phyloP scores from a whole-genome alignment of 2,888 invertebrate species.

The Metallyticus violacea region DNA sequence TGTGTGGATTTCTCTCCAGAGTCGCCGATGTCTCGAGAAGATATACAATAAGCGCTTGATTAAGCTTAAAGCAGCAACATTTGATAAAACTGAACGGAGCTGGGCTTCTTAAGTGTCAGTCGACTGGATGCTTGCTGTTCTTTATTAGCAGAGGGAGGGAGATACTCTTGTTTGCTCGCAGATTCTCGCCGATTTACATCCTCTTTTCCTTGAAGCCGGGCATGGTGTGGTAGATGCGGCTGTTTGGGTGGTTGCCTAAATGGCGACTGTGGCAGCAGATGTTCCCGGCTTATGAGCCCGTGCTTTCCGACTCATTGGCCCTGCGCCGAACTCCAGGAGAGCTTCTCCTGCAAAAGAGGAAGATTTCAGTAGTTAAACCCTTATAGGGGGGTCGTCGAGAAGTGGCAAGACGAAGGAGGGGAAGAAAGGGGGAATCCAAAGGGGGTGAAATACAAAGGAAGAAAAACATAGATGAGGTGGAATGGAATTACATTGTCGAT shows the following conservation, averaged over 20 bases:
- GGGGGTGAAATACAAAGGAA: not conserved
- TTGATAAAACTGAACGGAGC: no score
- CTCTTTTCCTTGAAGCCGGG: not conserved
- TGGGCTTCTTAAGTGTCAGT: not conserved
- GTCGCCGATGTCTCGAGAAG: no score
- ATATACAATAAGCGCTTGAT: not conserved
- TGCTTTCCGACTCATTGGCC: constrained; percentile 30
- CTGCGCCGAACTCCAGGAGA: not conserved
- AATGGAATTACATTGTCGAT: not conserved
- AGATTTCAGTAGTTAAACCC: not conserved
- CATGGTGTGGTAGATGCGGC: not conserved
- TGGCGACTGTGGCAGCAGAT: constrained; percentile 15
- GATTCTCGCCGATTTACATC: not conserved
- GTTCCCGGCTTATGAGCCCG: constrained; percentile 27
- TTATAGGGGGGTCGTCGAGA: not conserved
- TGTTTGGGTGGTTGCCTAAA: constrained; percentile 17
- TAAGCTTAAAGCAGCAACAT: not conserved
- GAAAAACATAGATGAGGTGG: not conserved
- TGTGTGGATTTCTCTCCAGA: no score
- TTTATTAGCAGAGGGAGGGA: not conserved
- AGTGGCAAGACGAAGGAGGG: not conserved
- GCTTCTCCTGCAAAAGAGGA: not conserved
- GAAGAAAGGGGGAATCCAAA: not conserved
- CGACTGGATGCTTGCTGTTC: not conserved
- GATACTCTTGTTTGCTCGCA: not conserved